phyloP scores from a whole-genome alignment of 2,888 invertebrate species.

The Brachylomia viminalis region DNA sequence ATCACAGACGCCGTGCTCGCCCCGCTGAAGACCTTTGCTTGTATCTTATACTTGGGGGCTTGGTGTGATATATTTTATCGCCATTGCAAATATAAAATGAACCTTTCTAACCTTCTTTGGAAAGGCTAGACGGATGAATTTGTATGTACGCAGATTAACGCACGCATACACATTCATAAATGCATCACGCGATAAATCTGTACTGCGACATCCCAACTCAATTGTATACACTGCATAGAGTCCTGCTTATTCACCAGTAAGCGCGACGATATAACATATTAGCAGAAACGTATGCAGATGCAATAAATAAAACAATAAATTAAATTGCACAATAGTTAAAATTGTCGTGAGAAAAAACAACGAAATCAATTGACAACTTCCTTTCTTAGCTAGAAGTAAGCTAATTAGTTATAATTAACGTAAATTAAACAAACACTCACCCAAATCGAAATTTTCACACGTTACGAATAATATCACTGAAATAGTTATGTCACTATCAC shows the following conservation, averaged over 20 bases:
- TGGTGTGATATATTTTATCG: neutral
- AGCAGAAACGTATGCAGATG: neutral
- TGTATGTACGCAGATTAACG: too few relatives aligned
- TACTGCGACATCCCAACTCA: neutral
- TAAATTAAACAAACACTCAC: slow-evolving; percentile 73
- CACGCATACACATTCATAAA: neutral
- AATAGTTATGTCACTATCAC: slow-evolving; percentile 75
- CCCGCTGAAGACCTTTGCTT: too few relatives aligned
- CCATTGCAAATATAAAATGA: neutral
- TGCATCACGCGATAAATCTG: slow-evolving; percentile 4
- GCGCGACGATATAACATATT: neutral
- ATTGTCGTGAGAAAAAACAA: slow-evolving; percentile 60
- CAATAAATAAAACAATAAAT: slow-evolving; percentile 43
- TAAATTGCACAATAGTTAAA: slow-evolving; percentile 47
- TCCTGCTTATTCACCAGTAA: neutral
- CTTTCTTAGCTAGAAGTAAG: slow-evolving; percentile 45
- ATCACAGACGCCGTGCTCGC: too few relatives aligned
- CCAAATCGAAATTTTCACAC: slow-evolving; percentile 75
- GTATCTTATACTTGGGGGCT: neutral
- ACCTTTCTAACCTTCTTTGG: neutral
- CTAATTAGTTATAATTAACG: slow-evolving; percentile 61
- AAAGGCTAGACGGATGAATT: neutral
- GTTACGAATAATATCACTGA: slow-evolving; percentile 68
- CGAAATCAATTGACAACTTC: slow-evolving; percentile 64
- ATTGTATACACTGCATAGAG: neutral